phyloP scores from a whole-genome alignment of 2,113 vertebrate species.

The Astur gentilis region DNA sequence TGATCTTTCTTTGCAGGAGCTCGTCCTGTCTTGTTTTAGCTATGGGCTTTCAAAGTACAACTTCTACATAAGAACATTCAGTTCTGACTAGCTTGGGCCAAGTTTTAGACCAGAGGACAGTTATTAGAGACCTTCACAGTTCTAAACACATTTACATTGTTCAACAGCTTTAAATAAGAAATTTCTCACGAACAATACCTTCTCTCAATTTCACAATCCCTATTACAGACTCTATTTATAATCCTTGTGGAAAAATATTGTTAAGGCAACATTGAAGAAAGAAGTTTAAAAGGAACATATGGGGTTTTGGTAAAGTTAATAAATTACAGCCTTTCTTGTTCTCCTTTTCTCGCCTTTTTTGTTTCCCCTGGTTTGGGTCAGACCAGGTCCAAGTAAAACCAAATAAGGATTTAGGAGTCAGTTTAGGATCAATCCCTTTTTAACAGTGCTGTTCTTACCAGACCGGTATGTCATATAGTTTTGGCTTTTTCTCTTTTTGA shows the following conservation, averaged over 20 bases:
- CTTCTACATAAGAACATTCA: neutral
- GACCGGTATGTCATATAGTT: neutral
- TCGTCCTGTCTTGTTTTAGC: neutral
- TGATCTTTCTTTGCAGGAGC: neutral
- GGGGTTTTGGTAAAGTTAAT: neutral
- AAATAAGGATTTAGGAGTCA: neutral
- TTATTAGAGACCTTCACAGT: neutral
- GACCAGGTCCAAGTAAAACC: neutral
- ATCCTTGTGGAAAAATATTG: neutral
- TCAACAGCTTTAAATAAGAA: neutral
- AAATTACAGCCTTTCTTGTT: neutral
- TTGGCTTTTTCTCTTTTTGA: neutral
- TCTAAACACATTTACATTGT: neutral
- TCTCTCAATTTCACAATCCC: neutral
- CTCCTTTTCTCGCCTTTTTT: neutral
- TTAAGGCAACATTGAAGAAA: neutral
- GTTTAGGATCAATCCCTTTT: neutral
- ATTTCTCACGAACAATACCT: neutral
- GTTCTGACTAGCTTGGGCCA: neutral
- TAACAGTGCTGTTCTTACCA: neutral
- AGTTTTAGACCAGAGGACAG: neutral
- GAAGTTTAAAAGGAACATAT: neutral
- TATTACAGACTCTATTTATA: neutral
- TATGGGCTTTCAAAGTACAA: neutral
- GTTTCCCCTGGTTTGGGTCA: neutral